Evolutionary conservation across 2,113 vertebrate species (phyloP).

Genomic region (Dermatemys mawii): DNA sequence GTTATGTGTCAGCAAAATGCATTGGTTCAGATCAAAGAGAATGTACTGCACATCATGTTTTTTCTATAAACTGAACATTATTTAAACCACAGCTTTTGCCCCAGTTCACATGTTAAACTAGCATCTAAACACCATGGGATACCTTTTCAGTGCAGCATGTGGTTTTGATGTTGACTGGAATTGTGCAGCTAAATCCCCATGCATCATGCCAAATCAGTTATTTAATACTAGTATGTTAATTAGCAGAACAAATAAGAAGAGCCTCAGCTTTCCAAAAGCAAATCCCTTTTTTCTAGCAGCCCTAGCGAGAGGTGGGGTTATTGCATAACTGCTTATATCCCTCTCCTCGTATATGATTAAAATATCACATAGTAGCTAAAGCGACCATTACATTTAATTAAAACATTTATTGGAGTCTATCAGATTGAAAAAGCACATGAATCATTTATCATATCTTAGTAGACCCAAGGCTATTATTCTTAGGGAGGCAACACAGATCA

Average conservation of each 20-base stretch:
- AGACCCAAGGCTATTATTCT: background rate
- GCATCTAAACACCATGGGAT: background rate
- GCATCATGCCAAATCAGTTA: background rate
- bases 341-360: background rate
- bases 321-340: background rate
- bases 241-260: background rate
- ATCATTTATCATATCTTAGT: background rate
- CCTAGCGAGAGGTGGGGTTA: background rate
- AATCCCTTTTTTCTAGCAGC: background rate
- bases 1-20: background rate
- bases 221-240: background rate
- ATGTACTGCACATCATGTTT: background rate
- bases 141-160: background rate
- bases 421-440: background rate
- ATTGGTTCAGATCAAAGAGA: background rate
- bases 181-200: slow-evolving; percentile 16
- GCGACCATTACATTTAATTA: background rate
- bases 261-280: background rate
- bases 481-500: background rate
- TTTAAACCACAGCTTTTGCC: background rate
- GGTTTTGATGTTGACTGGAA: slow-evolving; percentile 5
- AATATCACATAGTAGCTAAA: background rate
- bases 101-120: background rate
- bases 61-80: background rate
- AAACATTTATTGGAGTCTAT: background rate